Evolutionary conservation across 2,797 vertebrate genomes (phyloP).

Genomic region (Harpagifer antarcticus): DNA sequence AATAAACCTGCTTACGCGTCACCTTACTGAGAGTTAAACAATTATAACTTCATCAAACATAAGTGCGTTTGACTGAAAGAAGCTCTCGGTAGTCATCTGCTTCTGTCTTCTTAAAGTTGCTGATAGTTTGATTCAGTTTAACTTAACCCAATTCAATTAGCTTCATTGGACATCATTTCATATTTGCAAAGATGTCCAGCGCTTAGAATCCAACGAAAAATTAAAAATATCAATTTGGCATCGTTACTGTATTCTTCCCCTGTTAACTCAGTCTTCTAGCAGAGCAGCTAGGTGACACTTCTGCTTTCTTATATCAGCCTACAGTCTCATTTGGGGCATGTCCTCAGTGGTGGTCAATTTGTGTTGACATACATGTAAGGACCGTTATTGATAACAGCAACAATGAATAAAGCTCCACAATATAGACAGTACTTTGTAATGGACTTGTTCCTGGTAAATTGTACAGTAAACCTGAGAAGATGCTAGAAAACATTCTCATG

Average conservation of each 20-base stretch:
- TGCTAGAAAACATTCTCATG: too few species aligned
- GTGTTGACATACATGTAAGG: too few species aligned
- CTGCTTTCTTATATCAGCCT: constrained; percentile 15
- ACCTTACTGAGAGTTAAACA: neutral
- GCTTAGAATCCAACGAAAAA: neutral
- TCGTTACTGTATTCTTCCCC: neutral
- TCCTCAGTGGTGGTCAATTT: constrained; percentile 4
- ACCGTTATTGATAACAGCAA: too few species aligned
- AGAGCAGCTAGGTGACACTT: constrained; percentile 8
- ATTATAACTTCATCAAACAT: neutral
- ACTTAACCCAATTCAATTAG: neutral
- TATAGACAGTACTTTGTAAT: too few species aligned
- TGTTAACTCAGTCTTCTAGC: constrained; percentile 6
- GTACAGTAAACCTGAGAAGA: too few species aligned
- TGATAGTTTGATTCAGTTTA: neutral
- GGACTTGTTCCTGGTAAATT: too few species aligned
- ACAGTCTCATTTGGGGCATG: constrained; percentile 32
- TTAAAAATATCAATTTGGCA: neutral
- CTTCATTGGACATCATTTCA: neutral
- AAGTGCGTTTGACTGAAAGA: neutral
- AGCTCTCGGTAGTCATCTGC: neutral
- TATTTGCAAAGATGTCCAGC: neutral
- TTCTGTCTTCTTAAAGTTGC: neutral
- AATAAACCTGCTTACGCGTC: neutral
- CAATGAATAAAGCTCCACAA: too few species aligned